phyloP scores from a whole-genome alignment of 1,140 invertebrate species.

The Mesaphorura yosii region DNA sequence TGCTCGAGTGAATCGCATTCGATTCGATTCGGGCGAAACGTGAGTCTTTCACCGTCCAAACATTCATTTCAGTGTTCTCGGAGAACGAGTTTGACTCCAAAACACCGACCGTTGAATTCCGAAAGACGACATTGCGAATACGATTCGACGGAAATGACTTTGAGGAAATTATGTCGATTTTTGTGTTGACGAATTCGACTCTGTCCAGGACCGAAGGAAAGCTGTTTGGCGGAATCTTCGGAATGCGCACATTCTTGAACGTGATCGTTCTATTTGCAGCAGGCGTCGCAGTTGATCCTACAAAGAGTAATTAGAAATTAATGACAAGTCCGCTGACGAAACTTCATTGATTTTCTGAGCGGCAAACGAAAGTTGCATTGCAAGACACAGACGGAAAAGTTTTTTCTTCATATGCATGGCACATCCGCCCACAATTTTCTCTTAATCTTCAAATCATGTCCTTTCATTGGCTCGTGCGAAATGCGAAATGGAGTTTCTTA shows the following conservation, averaged over 20 bases:
- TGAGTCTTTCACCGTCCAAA: conserved; percentile 49
- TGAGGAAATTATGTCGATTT: conserved; percentile 43
- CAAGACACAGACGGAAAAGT: not conserved
- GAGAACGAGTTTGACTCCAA: conserved; percentile 52
- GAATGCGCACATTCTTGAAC: conserved; percentile 8
- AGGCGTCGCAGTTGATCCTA: too few relatives aligned
- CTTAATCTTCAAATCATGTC: not conserved
- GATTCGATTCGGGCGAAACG: conserved; percentile 37
- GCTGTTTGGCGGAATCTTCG: conserved; percentile 32
- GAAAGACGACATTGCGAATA: conserved; percentile 48
- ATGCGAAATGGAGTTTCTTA: too few relatives aligned
- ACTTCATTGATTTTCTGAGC: not conserved
- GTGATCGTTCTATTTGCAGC: not conserved
- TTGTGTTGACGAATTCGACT: conserved; percentile 46
- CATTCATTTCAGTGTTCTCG: conserved; percentile 48
- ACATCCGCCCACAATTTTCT: not conserved
- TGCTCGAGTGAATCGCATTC: conserved; percentile 50
- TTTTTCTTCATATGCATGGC: not conserved
- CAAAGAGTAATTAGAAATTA: too few relatives aligned
- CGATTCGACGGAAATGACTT: conserved; percentile 53
- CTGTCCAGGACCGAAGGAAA: conserved; percentile 52
- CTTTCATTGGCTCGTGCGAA: too few relatives aligned
- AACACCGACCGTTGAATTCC: conserved; percentile 46
- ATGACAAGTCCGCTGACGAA: not conserved
- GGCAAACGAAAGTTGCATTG: too few relatives aligned